Evolutionary conservation across 2,113 vertebrate genomes (phyloP).

Genomic region (Himantopus leucocephalus): DNA sequence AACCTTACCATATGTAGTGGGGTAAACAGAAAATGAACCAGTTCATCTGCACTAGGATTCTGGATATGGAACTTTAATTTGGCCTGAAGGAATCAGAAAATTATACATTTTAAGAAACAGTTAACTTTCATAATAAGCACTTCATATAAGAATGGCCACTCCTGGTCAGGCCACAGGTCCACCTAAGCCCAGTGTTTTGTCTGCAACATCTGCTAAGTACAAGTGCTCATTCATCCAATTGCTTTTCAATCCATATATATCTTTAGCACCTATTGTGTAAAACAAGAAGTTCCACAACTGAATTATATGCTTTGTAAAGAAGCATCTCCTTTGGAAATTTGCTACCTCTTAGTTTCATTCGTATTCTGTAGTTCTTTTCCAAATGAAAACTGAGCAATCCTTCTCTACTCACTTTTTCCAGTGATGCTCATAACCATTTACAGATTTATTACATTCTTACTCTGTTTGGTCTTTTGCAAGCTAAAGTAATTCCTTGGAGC

Average conservation of each 20-base stretch:
- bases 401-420: background rate
- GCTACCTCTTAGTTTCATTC: background rate
- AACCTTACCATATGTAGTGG: constrained; percentile 89
- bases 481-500: background rate
- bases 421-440: background rate
- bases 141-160: background rate
- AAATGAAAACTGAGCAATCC: background rate
- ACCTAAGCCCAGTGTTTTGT: background rate
- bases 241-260: background rate
- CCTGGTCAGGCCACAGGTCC: background rate
- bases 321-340: background rate
- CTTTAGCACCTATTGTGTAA: background rate
- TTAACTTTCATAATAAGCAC: background rate
- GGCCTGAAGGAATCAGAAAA: constrained; percentile 74
- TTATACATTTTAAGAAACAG: background rate
- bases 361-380: background rate
- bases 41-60: constrained; percentile 90
- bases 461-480: background rate
- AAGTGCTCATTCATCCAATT: background rate
- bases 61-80: constrained; percentile 91
- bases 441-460: background rate
- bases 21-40: constrained; percentile 93
- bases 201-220: background rate
- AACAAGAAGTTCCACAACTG: background rate
- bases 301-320: background rate